Conservation (phyloP, 1,140 invertebrate genomes). For the Drosophila nikananu region DNA sequence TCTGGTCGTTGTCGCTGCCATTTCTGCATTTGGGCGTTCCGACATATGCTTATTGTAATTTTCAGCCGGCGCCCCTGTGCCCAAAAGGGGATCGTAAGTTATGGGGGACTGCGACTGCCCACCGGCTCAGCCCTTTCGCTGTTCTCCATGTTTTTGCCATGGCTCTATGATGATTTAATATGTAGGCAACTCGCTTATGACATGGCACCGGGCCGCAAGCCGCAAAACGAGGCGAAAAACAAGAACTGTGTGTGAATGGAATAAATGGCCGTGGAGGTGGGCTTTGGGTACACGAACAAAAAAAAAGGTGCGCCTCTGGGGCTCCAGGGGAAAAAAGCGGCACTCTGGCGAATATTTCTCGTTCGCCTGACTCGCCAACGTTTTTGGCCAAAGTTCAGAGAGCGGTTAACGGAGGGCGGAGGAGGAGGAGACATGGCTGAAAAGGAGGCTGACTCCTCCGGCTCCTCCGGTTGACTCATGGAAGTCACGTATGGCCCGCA, state of each 20-base stretch:
- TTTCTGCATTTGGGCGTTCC: slow-evolving; percentile 61
- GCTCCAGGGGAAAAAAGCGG: slow-evolving; percentile 33
- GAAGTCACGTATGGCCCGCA: slow-evolving; percentile 70
- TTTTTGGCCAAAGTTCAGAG: slow-evolving; percentile 78
- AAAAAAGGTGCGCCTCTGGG: slow-evolving; percentile 59
- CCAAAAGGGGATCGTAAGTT: slow-evolving; percentile 15
- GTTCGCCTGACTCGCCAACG: slow-evolving; percentile 73
- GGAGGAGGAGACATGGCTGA: slow-evolving; percentile 5
- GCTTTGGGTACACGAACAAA: neutral
- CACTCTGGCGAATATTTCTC: slow-evolving; percentile 41
- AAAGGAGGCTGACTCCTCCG: slow-evolving; percentile 29
- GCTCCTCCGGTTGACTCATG: slow-evolving; percentile 71
- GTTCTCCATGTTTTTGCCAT: slow-evolving; percentile 21
- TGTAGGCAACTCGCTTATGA: slow-evolving; percentile 54
- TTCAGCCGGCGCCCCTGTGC: slow-evolving; percentile 56
- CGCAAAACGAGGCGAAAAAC: slow-evolving; percentile 49
- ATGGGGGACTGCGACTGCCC: slow-evolving; percentile 29
- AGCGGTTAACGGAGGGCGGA: slow-evolving; percentile 10
- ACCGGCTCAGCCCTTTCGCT: slow-evolving; percentile 67
- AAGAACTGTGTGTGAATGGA: slow-evolving; percentile 66
- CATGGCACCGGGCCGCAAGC: slow-evolving; percentile 41
- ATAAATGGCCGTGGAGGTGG: slow-evolving; percentile 21
- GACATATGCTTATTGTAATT: slow-evolving; percentile 76
- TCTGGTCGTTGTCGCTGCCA: slow-evolving; percentile 40
- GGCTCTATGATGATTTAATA: slow-evolving; percentile 55